phyloP scores from a whole-genome alignment of 2,113 vertebrate species.

The Amblyopsis rosae region DNA sequence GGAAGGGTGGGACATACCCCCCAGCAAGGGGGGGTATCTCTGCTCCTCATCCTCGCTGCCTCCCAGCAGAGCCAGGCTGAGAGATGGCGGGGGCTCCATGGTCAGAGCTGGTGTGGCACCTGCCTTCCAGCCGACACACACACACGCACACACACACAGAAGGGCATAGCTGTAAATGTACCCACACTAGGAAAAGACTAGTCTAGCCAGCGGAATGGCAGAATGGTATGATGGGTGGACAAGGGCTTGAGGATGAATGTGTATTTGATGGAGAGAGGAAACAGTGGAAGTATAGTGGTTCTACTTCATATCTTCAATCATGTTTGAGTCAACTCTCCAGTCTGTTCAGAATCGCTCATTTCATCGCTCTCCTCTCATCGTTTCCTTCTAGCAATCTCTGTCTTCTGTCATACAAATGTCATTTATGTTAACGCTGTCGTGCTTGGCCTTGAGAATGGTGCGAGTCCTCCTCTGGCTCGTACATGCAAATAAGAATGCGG shows the following conservation, averaged over 20 bases:
- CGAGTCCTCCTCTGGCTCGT: constrained; percentile 45
- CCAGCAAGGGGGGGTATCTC: constrained; percentile 71
- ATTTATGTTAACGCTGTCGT: constrained; percentile 48
- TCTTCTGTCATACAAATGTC: constrained; percentile 57
- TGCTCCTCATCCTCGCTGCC: constrained; percentile 80
- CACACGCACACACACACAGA: constrained; percentile 8
- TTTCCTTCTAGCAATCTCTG: constrained; percentile 57
- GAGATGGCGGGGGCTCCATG: constrained; percentile 81
- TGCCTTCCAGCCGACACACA: constrained; percentile 40
- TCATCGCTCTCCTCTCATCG: constrained; percentile 31
- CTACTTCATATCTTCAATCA: constrained; percentile 55
- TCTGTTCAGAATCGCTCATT: constrained; percentile 27
- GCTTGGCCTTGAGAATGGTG: constrained; percentile 43
- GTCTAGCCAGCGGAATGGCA: constrained; percentile 1
- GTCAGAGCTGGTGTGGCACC: constrained; percentile 55
- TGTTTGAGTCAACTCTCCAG: constrained; percentile 59
- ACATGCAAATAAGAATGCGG: constrained; percentile 39
- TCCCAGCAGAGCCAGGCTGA: constrained; percentile 77
- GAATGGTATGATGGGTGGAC: not conserved
- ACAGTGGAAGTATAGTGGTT: constrained; percentile 1
- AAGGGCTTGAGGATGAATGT: not conserved
- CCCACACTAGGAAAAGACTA: constrained; percentile 37
- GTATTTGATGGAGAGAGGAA: not conserved
- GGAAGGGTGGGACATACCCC: constrained; percentile 72
- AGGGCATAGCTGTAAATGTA: constrained; percentile 31